Base-by-base conservation (phyloP, 2,113 vertebrate species). In the Pteronura brasiliensis region DNA sequence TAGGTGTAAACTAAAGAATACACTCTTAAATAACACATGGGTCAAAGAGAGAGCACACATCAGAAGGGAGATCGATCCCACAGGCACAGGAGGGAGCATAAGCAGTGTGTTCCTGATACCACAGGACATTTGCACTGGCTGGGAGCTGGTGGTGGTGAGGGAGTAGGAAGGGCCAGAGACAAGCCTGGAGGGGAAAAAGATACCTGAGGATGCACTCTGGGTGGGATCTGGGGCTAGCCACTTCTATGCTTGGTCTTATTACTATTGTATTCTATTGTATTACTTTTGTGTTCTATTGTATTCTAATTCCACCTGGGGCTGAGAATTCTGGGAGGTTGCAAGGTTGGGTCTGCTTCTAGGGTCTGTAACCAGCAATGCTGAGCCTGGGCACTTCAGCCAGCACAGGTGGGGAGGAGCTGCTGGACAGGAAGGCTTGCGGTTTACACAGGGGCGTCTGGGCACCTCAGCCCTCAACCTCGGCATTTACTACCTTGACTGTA, bases 81-180 rank as follows among this genome's bases (percentile, higher is more conserved):
- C 25, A 44, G 84, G 84, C 52, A 25, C 0, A 0, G 59, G 83
- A 34, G 42, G 49, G 29, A 6, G 7, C 0, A 1, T 1, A 10
- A 10, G 7, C 2, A 6, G 15, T 0, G 44, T 5, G 44, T 5
- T 31, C 74, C 55, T 2, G 55, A 25, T 23, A 13, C 25, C 20
- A 29, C 23, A 8, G 92, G 1, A 7, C 25, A 3, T 21, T 1
- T 0, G 81, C 44, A 67, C 79, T 14, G 72, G 55, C 72, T 55
- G 63, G 69, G 31, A 36, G 63, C 29, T 34, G 52, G 18, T 3
- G 20, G 31, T 11, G 63, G 11, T 9, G 8, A 55, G 74, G 49
- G 36, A 39, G 55, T 1, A 10, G 36, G 25, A 34, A 0, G 1
- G 18, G 27, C 52, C 63, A 23, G 11, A 12, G 25, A 3, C 13